Conservation (phyloP, 2,888 invertebrate genomes). For the Lypha dubia region DNA sequence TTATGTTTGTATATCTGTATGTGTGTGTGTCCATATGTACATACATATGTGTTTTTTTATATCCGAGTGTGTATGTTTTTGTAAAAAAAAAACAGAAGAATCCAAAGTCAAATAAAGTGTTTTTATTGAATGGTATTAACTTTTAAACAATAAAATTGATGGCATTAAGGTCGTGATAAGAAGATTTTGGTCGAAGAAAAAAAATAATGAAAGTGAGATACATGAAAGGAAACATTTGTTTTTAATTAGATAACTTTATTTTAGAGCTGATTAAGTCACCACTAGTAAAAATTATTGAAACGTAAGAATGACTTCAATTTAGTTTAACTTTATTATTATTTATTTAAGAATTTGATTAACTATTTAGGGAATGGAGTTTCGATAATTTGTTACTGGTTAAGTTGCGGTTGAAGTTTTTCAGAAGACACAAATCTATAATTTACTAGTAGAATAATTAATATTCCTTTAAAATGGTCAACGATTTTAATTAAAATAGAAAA, state of each 20-base stretch:
- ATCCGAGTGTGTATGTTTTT: neutral
- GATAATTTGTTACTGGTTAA: no score
- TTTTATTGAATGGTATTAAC: constrained; percentile 71
- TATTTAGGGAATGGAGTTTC: no score
- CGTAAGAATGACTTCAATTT: neutral
- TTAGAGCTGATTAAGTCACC: constrained; percentile 47
- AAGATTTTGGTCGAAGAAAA: constrained; percentile 38
- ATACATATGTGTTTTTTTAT: neutral
- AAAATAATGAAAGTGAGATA: constrained; percentile 11
- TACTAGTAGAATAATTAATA: no score
- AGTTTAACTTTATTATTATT: neutral
- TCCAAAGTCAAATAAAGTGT: constrained; percentile 68
- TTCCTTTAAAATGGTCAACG: no score
- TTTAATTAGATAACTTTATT: constrained; percentile 65
- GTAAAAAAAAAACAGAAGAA: constrained; percentile 27
- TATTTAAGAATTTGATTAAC: no score
- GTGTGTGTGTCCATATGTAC: constrained; percentile 4
- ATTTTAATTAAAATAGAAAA: no score
- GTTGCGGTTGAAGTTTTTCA: no score
- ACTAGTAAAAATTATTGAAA: neutral
- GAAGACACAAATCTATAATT: no score
- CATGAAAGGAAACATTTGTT: constrained; percentile 19
- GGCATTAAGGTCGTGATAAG: constrained; percentile 65
- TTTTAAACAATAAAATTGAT: constrained; percentile 70
- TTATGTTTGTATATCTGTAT: constrained; percentile 30